Conservation (phyloP, 53 echinoderm and acorn worm genomes). For the Temnopleurus reevesii region DNA sequence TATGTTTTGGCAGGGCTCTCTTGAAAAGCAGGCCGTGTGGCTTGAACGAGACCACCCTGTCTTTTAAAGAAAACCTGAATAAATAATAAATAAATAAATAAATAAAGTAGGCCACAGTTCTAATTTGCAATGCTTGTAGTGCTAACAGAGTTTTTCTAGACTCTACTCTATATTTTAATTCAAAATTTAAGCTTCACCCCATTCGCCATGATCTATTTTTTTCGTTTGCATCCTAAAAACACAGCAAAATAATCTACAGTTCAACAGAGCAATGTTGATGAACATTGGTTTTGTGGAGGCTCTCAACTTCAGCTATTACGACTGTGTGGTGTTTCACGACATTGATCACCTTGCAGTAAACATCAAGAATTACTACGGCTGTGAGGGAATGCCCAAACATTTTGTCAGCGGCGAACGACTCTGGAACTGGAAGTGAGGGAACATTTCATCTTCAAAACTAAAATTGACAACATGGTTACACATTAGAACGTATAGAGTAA, state of each 20-base stretch:
- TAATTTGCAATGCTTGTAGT: no score
- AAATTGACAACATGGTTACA: no score
- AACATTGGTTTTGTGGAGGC: constrained; percentile 77
- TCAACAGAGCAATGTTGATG: constrained; percentile 81
- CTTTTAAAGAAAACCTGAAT: no score
- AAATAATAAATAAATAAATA: no score
- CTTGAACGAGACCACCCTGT: no score
- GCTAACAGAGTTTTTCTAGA: no score
- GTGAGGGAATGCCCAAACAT: constrained; percentile 72
- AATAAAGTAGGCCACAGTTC: no score
- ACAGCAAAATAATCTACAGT: constrained; percentile 62
- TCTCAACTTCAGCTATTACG: constrained; percentile 72
- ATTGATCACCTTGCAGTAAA: constrained; percentile 82
- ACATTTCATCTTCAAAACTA: no score
- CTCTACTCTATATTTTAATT: no score
- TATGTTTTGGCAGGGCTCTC: no score
- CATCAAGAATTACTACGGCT: constrained; percentile 74
- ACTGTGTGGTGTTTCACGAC: constrained; percentile 84
- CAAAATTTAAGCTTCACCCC: neutral
- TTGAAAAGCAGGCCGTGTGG: no score
- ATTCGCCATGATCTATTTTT: neutral
- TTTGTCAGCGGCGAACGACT: constrained; percentile 70
- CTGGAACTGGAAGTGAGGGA: constrained; percentile 75
- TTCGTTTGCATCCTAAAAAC: neutral
- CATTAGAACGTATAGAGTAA: no score